These are phyloP conservation scores for Eciton burchellii DNA, from an alignment of 1,140 invertebrate genomes.

Conservation along the genomic window DNA sequence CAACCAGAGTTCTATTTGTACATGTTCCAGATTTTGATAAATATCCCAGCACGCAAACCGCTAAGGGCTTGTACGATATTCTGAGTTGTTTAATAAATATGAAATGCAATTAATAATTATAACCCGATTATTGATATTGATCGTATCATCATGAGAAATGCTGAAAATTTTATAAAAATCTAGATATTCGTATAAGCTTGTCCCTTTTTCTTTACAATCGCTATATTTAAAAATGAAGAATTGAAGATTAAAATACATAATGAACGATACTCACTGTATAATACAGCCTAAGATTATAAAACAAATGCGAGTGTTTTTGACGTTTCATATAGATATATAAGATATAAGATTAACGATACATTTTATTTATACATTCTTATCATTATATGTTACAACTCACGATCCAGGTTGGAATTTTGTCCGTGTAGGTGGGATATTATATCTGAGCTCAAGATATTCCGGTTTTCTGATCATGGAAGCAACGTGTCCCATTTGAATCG, in stretches of 20 bases:
- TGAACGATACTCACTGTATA: not conserved
- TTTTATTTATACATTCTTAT: too few relatives aligned
- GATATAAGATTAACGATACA: too few relatives aligned
- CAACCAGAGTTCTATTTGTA: constrained; percentile 87
- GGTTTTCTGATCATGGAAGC: constrained; percentile 89
- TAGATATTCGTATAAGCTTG: not conserved
- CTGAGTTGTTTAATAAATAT: constrained; percentile 78
- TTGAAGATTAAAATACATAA: constrained; percentile 27
- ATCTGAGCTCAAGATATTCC: constrained; percentile 88
- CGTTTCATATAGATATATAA: constrained; percentile 23
- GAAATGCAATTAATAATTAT: constrained; percentile 31
- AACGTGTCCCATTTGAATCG: constrained; percentile 95
- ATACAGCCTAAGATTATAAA: not conserved
- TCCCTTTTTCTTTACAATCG: not conserved
- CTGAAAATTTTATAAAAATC: constrained; percentile 21
- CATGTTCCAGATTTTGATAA: constrained; percentile 88
- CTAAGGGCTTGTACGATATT: constrained; percentile 86
- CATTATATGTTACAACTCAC: not conserved
- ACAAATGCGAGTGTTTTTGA: constrained; percentile 26
- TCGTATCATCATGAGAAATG: too few relatives aligned
- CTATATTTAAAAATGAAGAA: constrained; percentile 16
- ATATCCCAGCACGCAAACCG: constrained; percentile 85
- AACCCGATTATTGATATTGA: not conserved
- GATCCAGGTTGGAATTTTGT: constrained; percentile 86
- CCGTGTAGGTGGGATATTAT: constrained; percentile 88